These are phyloP conservation scores for Coregonus ussuriensis DNA, from an alignment of 2,797 vertebrate genomes.

Conservation along the genomic window DNA sequence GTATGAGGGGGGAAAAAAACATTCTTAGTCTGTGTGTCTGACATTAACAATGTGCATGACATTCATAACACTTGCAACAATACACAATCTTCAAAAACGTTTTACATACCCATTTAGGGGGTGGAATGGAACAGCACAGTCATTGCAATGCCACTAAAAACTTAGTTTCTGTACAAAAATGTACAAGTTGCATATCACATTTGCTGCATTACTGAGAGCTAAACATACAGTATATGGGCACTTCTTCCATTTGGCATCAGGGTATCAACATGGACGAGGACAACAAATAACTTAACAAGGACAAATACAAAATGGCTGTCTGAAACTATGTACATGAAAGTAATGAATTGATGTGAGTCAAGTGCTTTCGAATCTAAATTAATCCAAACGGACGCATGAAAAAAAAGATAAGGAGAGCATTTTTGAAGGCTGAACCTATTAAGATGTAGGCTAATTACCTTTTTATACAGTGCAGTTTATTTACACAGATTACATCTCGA, in stretches of 20 bases:
- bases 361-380: neutral
- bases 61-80: neutral
- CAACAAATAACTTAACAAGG: constrained; percentile 58
- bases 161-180: constrained; percentile 18
- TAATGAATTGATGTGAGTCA: neutral
- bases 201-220: neutral
- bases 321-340: constrained; percentile 9
- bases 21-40: constrained; percentile 76
- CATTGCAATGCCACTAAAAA: neutral
- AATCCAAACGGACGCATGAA: too few relatives aligned
- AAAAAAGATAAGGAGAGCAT: neutral
- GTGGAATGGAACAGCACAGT: constrained; percentile 6
- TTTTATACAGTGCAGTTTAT: neutral
- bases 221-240: constrained; percentile 69
- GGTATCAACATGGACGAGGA: constrained; percentile 65
- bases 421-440: neutral
- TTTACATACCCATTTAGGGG: neutral
- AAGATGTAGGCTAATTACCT: neutral
- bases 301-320: constrained; percentile 57
- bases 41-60: constrained; percentile 47
- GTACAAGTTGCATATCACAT: neutral
- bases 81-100: neutral
- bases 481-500: neutral
- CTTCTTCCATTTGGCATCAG: constrained; percentile 89
- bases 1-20: constrained; percentile 51